phyloP scores from a whole-genome alignment of 2,113 vertebrate genomes.

The Ictalurus punctatus region DNA sequence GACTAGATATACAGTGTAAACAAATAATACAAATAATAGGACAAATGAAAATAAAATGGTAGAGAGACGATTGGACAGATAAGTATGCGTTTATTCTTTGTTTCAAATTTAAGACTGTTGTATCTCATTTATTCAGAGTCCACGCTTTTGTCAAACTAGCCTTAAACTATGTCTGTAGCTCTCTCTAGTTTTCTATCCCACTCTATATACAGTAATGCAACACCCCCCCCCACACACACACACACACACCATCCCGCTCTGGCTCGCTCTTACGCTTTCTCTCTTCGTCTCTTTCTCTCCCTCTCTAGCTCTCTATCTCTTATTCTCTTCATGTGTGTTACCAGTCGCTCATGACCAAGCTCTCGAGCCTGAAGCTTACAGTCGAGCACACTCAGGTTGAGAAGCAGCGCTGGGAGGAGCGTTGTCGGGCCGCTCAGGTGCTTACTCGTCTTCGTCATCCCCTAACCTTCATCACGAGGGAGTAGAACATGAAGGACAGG shows the following conservation, averaged over 20 bases:
- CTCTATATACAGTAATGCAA: background rate
- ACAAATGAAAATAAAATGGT: background rate
- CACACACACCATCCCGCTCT: slow-evolving; percentile 3
- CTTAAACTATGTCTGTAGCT: background rate
- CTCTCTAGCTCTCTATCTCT: slow-evolving; percentile 70
- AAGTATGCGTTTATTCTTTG: background rate
- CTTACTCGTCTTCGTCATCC: slow-evolving; percentile 58
- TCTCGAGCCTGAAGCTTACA: slow-evolving; percentile 74
- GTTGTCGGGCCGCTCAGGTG: slow-evolving; percentile 69
- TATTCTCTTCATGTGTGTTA: slow-evolving; percentile 70
- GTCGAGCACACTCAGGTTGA: slow-evolving; percentile 75
- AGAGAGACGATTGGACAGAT: background rate
- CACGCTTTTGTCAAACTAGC: background rate
- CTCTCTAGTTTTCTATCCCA: background rate
- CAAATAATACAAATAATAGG: background rate
- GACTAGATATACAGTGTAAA: background rate
- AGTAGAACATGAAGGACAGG: slow-evolving; percentile 39
- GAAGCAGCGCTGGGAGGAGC: slow-evolving; percentile 74
- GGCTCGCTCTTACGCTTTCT: slow-evolving; percentile 44
- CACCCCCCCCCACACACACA: background rate
- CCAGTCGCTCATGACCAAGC: slow-evolving; percentile 71
- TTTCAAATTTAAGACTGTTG: background rate
- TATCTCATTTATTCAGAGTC: background rate
- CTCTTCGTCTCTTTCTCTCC: slow-evolving; percentile 52
- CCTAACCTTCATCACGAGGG: slow-evolving; percentile 21